Conservation (phyloP, 2,797 vertebrate genomes). For the Hypotaenidia philippensis region DNA sequence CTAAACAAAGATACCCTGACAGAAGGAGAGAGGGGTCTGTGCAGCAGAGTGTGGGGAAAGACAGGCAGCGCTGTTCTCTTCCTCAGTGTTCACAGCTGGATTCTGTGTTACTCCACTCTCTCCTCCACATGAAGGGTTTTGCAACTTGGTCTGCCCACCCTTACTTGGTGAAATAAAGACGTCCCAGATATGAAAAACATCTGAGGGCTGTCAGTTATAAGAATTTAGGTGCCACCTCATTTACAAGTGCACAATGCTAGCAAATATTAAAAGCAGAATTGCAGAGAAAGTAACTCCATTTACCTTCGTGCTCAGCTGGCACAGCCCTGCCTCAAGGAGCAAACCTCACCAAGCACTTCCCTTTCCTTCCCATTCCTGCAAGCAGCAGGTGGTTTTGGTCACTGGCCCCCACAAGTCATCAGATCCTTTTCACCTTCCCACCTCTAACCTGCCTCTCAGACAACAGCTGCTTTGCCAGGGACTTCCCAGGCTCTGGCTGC, state of each 20-base stretch:
- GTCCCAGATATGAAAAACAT: neutral
- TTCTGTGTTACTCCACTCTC: neutral
- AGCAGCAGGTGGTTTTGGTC: neutral
- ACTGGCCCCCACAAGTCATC: neutral
- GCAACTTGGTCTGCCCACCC: neutral
- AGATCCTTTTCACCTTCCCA: neutral
- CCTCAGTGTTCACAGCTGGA: neutral
- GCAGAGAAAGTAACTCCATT: neutral
- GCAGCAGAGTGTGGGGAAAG: neutral
- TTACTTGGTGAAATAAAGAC: neutral
- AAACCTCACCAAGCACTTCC: neutral
- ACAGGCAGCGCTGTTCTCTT: neutral
- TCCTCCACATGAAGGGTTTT: neutral
- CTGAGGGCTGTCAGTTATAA: neutral
- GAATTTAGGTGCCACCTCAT: neutral
- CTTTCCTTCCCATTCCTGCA: neutral
- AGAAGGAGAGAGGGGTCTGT: neutral
- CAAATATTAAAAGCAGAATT: neutral
- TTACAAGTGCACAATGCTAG: neutral
- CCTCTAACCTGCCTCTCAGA: neutral
- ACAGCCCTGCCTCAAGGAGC: neutral
- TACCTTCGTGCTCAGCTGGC: neutral
- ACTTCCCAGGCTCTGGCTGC: conserved; percentile 44
- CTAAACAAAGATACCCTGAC: neutral
- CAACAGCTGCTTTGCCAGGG: conserved; percentile 51